Base-by-base conservation (phyloP, 2,113 vertebrate species). In the Oriolus oriolus region DNA sequence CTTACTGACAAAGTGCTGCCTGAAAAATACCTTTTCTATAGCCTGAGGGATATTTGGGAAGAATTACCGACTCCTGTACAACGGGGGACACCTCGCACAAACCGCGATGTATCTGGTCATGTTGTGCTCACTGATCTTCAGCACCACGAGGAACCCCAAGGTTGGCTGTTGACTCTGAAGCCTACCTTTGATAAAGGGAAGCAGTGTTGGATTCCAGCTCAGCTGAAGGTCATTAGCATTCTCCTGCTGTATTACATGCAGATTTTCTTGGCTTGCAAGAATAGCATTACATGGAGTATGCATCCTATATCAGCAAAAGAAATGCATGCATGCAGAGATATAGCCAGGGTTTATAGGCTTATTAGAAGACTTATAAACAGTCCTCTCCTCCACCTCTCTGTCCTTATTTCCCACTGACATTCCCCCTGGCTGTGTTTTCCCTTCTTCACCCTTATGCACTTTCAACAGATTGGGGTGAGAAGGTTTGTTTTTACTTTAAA, bases 211-310 rank as follows among this genome's bases (percentile, higher is more conserved):
- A 88, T 95, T 86, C 87, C 82, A 86, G 88, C 77, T 91, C 27
- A 1, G 86, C 75, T 79, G 77, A 83, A 86, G 53, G 87, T 81
- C 57, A 93, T 97, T 97, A 96, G 47, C 78, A 97, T 97, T 97
- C 95, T 81, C 77, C 88, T 88, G 75, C 87, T 94, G 86, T 95
- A 94, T 91, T 61, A 82, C 91, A 93, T 95, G 95, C 96, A 97
- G 95, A 97, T 93, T 95, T 95, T 86, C 84, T 63, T 93, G 88
- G 77, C 93, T 95, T 71, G 73, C 86, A 91, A 94, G 90, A 92
- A 93, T 27, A 84, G 70, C 71, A 90, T 94, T 93, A 92, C 85
- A 88, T 90, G 89, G 91, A 95, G 56, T 37, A 56, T 93, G 77
- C 83, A 81, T 81, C 35, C 78, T 93, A 2, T 94, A 92, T 87